Evolutionary conservation across 2,113 vertebrate genomes (phyloP), one percentile per base, ranked within the genome.

Genomic region (Sigmodon hispidus): DNA sequence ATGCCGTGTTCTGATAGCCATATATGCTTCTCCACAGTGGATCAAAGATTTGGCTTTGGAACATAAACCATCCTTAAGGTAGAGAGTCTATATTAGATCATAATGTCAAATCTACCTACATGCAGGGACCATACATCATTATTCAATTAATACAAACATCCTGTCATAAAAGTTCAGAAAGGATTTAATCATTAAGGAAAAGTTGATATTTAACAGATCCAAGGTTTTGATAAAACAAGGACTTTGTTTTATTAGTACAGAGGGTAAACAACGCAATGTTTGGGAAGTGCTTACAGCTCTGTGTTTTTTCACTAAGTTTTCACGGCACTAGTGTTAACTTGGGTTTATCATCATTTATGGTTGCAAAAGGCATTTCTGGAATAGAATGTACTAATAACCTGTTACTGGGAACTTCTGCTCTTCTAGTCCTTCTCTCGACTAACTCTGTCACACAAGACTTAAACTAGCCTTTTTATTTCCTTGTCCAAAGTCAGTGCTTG

Each of bases 141-240:
- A 67, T 80, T 92, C 50, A 94, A 45, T 90, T 91, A 96, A 72
- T 72, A 94, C 45, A 88, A 97, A 87, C n/a, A 81, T 59, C 40
- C 89, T 90, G n/a, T 45, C 29, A 80, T 80, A 86, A 96, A 93
- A 96, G 67, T 94, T 87, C 48, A 83, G 13, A 45, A 72, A 22
- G 9, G 59, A 85, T 96, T 96, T 96, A 95, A 95, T 96, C 85
- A 95, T 90, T 89, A 94, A 81, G 24, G 10, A 59, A 75, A 97
- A 96, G 91, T 93, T 96, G 89, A 94, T 96, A 85, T 87, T 93
- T 94, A 97, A 97, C 80, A 91, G 90, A 79, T 45, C 75, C 29
- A 83, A 94, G 29, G 45, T 50, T 87, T 69, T 69, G 15, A 88
- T 87, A 88, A 94, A 93, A 93, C 83, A 1, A 87, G 79, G 52